Conservation (phyloP, 1,140 invertebrate genomes). For the Ruditapes philippinarum region DNA sequence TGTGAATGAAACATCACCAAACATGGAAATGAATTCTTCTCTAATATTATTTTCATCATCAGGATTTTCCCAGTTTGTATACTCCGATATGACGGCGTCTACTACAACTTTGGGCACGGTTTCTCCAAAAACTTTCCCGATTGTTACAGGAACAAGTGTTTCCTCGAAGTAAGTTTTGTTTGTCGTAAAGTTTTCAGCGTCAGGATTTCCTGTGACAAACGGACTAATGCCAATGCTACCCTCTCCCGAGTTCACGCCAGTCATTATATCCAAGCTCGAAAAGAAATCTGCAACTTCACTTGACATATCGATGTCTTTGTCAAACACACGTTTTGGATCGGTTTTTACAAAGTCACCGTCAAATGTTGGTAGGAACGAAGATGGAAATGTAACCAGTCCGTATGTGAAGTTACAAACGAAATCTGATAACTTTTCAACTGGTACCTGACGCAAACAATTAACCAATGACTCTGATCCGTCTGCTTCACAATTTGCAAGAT, state of each 20-base stretch:
- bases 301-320: neutral
- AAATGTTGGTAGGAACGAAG: slow-evolving; percentile 12
- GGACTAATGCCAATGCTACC: neutral
- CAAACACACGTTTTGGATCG: neutral
- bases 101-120: neutral
- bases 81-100: neutral
- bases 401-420: neutral
- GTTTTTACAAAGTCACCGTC: slow-evolving; percentile 36
- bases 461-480: neutral
- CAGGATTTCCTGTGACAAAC: neutral
- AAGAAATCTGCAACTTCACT: slow-evolving; percentile 1
- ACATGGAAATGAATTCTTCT: neutral
- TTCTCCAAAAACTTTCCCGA: neutral
- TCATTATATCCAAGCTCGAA: slow-evolving; percentile 41
- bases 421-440: neutral
- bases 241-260: slow-evolving; percentile 40
- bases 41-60: neutral
- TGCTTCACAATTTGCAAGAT: neutral
- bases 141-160: neutral
- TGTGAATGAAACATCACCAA: neutral
- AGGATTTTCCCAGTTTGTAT: slow-evolving; percentile 46
- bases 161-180: neutral
- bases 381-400: neutral
- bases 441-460: slow-evolving; percentile 10
- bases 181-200: neutral